Conservation (phyloP, 2,797 vertebrate genomes). For the Channa striata region DNA sequence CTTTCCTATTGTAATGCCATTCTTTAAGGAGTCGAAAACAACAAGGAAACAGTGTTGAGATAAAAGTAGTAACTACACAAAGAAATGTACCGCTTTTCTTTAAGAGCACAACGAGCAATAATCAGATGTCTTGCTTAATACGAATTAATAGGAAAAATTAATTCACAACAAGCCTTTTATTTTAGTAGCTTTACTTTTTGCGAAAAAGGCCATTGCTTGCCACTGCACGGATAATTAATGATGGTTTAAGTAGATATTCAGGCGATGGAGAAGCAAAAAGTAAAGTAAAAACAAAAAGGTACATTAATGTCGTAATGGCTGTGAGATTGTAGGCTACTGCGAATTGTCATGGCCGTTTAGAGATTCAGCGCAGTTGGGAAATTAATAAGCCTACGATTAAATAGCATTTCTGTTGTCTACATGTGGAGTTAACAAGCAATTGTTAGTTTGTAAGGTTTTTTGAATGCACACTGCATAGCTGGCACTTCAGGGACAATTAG, state of each 20-base stretch:
- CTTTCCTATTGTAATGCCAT: not conserved
- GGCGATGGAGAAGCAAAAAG: not conserved
- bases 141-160: not conserved
- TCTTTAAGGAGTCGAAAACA: not conserved
- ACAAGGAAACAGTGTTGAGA: not conserved
- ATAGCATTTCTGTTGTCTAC: slow-evolving; percentile 25
- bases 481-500: slow-evolving; percentile 29
- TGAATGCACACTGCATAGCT: slow-evolving; percentile 7
- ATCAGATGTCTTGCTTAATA: not conserved
- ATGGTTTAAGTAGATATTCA: not conserved
- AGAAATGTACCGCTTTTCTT: too few species aligned
- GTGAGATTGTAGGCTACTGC: not conserved
- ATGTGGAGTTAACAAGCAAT: slow-evolving; percentile 30
- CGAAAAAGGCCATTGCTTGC: not conserved
- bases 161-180: not conserved
- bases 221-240: not conserved
- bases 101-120: too few species aligned
- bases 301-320: slow-evolving; percentile 3
- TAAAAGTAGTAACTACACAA: not conserved
- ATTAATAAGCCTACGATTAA: slow-evolving; percentile 44
- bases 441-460: slow-evolving; percentile 14
- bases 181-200: not conserved
- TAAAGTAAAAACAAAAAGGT: not conserved
- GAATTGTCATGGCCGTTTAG: slow-evolving; percentile 27
- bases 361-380: slow-evolving; percentile 8